Evolutionary conservation across 2,888 invertebrate genomes (phyloP).

Genomic region (Nomada ruficornis): DNA sequence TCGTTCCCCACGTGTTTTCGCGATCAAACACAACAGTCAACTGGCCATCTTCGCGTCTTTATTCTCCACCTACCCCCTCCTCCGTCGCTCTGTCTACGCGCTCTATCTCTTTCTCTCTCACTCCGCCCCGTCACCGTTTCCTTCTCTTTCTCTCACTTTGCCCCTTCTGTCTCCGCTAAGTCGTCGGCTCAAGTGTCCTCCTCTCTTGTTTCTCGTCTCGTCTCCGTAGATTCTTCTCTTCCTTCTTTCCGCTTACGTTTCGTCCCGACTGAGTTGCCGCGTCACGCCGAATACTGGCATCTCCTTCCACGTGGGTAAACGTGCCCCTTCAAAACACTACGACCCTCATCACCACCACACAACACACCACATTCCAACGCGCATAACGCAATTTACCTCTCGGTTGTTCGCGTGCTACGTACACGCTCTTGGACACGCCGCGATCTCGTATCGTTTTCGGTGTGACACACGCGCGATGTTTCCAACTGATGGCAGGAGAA

Average conservation of each 20-base stretch:
- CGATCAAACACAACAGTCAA: slow-evolving; percentile 43
- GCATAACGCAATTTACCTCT: slow-evolving; percentile 31
- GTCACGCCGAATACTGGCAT: slow-evolving; percentile 36
- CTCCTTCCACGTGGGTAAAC: slow-evolving; percentile 63
- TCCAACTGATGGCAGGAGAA: background rate
- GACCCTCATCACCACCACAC: slow-evolving; percentile 6
- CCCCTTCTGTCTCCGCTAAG: slow-evolving; percentile 20
- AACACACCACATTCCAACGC: slow-evolving; percentile 44
- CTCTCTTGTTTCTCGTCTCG: slow-evolving; percentile 16
- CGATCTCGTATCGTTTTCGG: background rate
- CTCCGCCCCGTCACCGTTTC: slow-evolving; percentile 14
- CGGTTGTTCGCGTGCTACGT: background rate
- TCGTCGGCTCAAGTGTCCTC: slow-evolving; percentile 32
- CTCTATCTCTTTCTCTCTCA: slow-evolving; percentile 41
- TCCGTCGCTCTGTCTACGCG: slow-evolving; percentile 2
- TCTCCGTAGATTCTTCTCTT: slow-evolving; percentile 8
- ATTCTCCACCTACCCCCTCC: slow-evolving; percentile 35
- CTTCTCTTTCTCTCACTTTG: slow-evolving; percentile 14
- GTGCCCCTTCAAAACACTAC: slow-evolving; percentile 55
- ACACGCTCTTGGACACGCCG: background rate
- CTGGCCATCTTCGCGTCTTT: slow-evolving; percentile 38
- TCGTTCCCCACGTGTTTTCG: slow-evolving; percentile 66
- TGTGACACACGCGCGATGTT: slow-evolving; percentile 15
- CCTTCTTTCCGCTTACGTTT: slow-evolving; percentile 12
- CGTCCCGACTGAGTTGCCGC: background rate